Conservation (phyloP, 2,888 invertebrate genomes). For the Phortica okadai region DNA sequence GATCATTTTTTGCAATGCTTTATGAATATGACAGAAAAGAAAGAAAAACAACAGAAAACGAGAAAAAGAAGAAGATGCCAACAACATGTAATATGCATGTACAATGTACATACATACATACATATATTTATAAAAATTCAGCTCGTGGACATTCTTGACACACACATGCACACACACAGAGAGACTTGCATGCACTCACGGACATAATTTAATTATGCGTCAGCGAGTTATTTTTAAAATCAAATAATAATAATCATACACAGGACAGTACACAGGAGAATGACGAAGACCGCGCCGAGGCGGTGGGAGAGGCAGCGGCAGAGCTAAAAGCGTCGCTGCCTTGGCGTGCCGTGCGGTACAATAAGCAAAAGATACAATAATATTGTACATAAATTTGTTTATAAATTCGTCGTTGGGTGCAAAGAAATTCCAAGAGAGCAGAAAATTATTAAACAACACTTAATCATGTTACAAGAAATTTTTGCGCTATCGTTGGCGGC, state of each 20-base stretch:
- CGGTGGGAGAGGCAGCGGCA: slow-evolving; percentile 37
- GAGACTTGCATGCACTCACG: slow-evolving; percentile 45
- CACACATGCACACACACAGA: not conserved
- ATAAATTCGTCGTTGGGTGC: not conserved
- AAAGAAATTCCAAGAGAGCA: slow-evolving; percentile 37
- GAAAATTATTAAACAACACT: not conserved
- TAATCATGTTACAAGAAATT: slow-evolving; percentile 48
- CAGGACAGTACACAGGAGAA: not conserved
- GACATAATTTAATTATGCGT: slow-evolving; percentile 71
- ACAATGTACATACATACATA: too few species aligned
- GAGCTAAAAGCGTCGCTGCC: too few species aligned
- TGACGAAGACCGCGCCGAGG: slow-evolving; percentile 51
- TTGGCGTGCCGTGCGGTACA: slow-evolving; percentile 31
- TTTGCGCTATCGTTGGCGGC: not conserved
- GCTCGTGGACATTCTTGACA: not conserved
- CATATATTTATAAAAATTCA: not conserved
- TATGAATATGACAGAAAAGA: not conserved
- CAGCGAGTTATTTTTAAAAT: slow-evolving; percentile 68
- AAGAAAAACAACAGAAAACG: not conserved
- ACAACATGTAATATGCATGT: too few species aligned
- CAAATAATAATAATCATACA: slow-evolving; percentile 21
- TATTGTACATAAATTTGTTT: not conserved
- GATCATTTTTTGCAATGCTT: not conserved
- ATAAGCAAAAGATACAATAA: slow-evolving; percentile 12
- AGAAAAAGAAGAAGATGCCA: too few species aligned